phyloP scores from a whole-genome alignment of 2,797 vertebrate species.

The Orientallactaga sibirica region DNA sequence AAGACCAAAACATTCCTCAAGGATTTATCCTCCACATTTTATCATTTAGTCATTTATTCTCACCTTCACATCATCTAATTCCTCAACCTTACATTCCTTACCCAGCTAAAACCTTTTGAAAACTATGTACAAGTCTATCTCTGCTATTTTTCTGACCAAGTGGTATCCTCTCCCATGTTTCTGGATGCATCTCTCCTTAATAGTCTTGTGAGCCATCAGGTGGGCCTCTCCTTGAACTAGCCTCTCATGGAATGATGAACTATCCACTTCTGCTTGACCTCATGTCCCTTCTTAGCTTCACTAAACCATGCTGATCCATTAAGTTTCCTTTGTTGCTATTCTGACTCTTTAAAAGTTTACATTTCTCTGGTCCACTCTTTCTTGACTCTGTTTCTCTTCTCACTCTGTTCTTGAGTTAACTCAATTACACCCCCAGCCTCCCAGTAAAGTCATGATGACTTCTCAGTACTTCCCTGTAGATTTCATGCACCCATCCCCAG shows the following conservation, averaged over 20 bases:
- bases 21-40: neutral
- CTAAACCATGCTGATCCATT: too few relatives aligned
- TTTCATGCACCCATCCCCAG: neutral
- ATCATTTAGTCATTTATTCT: neutral
- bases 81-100: neutral
- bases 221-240: neutral
- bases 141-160: neutral
- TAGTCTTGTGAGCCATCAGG: neutral
- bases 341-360: neutral
- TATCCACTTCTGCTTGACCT: neutral
- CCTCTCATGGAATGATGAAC: neutral
- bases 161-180: neutral
- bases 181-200: neutral
- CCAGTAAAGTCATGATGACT: neutral
- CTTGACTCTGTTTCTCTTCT: neutral
- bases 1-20: neutral
- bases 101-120: neutral
- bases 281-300: neutral
- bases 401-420: neutral
- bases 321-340: neutral
- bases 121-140: neutral
- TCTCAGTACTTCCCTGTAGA: neutral
- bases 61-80: neutral
- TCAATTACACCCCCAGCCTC: neutral
- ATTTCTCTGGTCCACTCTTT: neutral